Evolutionary conservation across 2,113 vertebrate species (phyloP).

Genomic region (Leucosticte australis): DNA sequence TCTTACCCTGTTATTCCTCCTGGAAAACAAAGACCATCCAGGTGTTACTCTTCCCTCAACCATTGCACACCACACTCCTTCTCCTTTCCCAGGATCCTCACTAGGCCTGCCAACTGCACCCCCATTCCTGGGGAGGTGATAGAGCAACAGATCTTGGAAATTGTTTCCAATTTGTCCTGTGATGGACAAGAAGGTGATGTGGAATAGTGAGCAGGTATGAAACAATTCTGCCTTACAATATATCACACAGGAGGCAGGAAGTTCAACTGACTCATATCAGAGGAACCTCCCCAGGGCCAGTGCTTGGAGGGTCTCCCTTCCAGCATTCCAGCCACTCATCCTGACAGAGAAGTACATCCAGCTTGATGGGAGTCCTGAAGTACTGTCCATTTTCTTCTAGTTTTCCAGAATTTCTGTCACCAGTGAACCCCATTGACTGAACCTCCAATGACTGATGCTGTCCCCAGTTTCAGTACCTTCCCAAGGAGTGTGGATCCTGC

Average conservation of each 20-base stretch:
- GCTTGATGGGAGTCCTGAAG: neutral
- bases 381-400: neutral
- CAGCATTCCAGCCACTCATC: neutral
- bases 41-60: neutral
- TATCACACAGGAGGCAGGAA: neutral
- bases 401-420: neutral
- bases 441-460: neutral
- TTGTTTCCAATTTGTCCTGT: neutral
- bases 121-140: neutral
- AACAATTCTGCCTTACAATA: neutral
- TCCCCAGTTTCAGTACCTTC: neutral
- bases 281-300: neutral
- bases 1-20: neutral
- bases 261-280: neutral
- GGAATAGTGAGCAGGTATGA: neutral
- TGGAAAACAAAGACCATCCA: neutral
- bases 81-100: neutral
- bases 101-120: neutral
- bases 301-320: rapidly evolving
- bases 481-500: neutral
- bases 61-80: neutral
- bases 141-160: neutral
- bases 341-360: neutral
- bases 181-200: neutral
- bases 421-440: neutral